Evolutionary conservation across 1,140 invertebrate species (phyloP).

Genomic region (Trichoplusia ni): DNA sequence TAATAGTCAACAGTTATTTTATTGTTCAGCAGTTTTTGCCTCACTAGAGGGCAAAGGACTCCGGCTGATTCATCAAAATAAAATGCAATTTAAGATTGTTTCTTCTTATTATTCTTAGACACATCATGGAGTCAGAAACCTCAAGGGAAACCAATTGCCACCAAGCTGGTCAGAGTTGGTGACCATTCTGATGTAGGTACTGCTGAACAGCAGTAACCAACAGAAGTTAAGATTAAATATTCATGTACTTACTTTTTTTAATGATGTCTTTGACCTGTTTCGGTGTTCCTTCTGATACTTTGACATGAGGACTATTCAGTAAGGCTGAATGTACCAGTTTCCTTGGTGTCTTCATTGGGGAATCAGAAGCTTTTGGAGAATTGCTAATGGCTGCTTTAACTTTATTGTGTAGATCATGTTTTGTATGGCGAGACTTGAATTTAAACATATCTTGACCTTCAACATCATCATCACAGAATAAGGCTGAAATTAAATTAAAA

Average conservation of each 20-base stretch:
- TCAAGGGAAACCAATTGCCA: no score
- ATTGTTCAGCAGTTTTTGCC: no score
- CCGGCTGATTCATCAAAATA: no score
- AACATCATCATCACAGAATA: conserved; percentile 71
- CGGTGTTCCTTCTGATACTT: conserved; percentile 57
- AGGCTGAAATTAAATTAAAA: conserved; percentile 50
- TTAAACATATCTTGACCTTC: conserved; percentile 73
- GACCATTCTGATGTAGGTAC: no score
- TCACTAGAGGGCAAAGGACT: no score
- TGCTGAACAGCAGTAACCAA: no score
- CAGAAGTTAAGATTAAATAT: background rate
- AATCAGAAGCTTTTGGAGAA: conserved; percentile 44
- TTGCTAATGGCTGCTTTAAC: conserved; percentile 56
- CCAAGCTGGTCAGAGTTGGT: no score
- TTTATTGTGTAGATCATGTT: conserved; percentile 69
- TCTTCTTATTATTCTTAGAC: no score
- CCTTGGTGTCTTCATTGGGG: conserved; percentile 57
- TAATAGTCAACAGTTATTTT: background rate
- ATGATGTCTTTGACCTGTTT: conserved; percentile 66
- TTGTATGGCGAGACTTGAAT: conserved; percentile 73
- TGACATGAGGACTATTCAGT: conserved; percentile 31
- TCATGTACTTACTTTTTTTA: conserved; percentile 66
- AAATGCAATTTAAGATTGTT: no score
- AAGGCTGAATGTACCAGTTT: conserved; percentile 40
- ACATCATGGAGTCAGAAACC: no score